Evolutionary conservation across 2,888 invertebrate species (phyloP).

Genomic region (Ptycholaimellus sp.): DNA sequence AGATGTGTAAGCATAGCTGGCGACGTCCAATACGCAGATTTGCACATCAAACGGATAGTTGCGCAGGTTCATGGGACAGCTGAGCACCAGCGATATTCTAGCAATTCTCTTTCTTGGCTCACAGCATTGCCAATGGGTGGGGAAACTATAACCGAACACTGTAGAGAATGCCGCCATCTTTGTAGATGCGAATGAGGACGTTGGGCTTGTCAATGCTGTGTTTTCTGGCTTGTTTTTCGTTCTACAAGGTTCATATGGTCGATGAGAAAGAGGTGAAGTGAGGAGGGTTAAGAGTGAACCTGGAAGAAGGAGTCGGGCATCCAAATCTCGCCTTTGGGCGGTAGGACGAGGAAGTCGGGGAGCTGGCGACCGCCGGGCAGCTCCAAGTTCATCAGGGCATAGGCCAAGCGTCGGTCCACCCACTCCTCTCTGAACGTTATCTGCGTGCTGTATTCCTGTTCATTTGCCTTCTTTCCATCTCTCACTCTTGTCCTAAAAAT

Average conservation of each 20-base stretch:
- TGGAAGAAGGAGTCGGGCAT: slow-evolving; percentile 43
- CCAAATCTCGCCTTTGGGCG: slow-evolving; percentile 55
- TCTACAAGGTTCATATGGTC: slow-evolving; percentile 41
- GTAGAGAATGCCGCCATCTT: slow-evolving; percentile 74
- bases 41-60: slow-evolving; percentile 83
- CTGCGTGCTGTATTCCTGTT: slow-evolving; percentile 81
- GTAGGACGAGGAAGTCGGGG: slow-evolving; percentile 19
- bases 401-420: slow-evolving; percentile 53
- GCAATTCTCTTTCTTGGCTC: slow-evolving; percentile 3
- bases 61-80: slow-evolving; percentile 83
- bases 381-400: slow-evolving; percentile 13
- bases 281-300: slow-evolving; percentile 8
- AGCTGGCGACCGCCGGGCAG: slow-evolving; percentile 10
- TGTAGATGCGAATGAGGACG: slow-evolving; percentile 84
- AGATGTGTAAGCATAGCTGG: slow-evolving; percentile 92
- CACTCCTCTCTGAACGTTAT: slow-evolving; percentile 89
- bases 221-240: slow-evolving; percentile 77
- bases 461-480: too few species aligned
- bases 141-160: slow-evolving; percentile 53
- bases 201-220: slow-evolving; percentile 33
- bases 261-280: slow-evolving; percentile 27
- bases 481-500: too few species aligned
- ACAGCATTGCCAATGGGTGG: not conserved
- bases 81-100: slow-evolving; percentile 69
- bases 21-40: slow-evolving; percentile 75